Evolutionary conservation across 2,113 vertebrate species (phyloP).

Genomic region (Petrocephalus zakoni): DNA sequence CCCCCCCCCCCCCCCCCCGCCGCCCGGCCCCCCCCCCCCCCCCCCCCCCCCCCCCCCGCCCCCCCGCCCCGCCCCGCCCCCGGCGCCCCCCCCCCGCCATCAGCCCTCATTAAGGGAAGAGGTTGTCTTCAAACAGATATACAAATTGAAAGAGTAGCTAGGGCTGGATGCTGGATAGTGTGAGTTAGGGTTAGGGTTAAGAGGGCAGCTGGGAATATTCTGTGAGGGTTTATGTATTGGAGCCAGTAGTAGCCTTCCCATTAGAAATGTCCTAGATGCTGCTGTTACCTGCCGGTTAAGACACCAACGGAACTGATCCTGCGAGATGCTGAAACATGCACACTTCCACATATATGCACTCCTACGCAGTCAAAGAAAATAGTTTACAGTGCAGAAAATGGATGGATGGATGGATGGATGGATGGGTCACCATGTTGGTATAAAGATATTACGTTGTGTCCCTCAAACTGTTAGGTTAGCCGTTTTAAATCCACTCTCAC

Average conservation of each 20-base stretch:
- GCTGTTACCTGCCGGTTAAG: neutral
- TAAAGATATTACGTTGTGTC: neutral
- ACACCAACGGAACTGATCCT: neutral
- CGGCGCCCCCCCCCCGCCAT: too few relatives aligned
- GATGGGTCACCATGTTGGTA: neutral
- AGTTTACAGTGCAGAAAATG: neutral
- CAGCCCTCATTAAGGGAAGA: neutral
- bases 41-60: too few relatives aligned
- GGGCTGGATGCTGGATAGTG: neutral
- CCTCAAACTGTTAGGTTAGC: neutral
- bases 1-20: too few relatives aligned
- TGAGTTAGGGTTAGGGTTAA: too few relatives aligned
- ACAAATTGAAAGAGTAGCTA: neutral
- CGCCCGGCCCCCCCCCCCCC: too few relatives aligned
- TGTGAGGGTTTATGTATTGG: neutral
- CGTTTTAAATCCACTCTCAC: neutral
- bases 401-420: neutral
- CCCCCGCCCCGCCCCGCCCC: too few relatives aligned
- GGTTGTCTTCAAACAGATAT: neutral
- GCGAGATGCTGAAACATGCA: neutral
- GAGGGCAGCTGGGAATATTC: neutral
- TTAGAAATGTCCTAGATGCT: neutral
- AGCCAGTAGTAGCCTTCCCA: neutral
- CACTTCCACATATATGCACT: too few relatives aligned
- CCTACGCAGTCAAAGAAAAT: neutral